Evolutionary conservation across 2,113 vertebrate genomes (phyloP).

Genomic region (Istiophorus platypterus): DNA sequence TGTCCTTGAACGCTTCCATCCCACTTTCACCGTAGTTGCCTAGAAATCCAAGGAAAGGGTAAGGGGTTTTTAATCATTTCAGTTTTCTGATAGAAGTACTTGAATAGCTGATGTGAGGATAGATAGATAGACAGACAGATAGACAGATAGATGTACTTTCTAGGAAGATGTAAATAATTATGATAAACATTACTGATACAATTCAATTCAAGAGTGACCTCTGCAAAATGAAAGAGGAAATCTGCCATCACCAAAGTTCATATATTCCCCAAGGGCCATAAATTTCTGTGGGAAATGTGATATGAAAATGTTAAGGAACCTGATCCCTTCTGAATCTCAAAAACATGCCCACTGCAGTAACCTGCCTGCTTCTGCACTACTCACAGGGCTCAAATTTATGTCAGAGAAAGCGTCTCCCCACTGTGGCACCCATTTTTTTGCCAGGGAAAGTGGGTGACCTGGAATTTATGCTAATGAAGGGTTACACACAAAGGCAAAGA

Average conservation of each 20-base stretch:
- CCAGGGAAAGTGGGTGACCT: constrained; percentile 84
- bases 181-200: neutral
- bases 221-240: neutral
- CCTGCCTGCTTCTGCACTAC: constrained; percentile 10
- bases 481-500: constrained; percentile 73
- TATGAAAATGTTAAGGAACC: neutral
- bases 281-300: neutral
- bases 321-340: neutral
- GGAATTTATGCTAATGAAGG: constrained; percentile 81
- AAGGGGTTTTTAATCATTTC: neutral
- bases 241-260: neutral
- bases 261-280: too few species aligned
- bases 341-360: constrained; percentile 26
- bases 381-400: constrained; percentile 54
- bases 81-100: neutral
- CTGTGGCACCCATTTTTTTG: constrained; percentile 70
- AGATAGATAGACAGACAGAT: neutral
- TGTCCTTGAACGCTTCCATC: constrained; percentile 99
- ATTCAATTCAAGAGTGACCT: neutral
- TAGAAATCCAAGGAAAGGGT: constrained; percentile 62
- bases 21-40: constrained; percentile 99
- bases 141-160: neutral
- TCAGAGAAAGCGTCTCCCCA: constrained; percentile 68
- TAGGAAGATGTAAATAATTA: too few species aligned
- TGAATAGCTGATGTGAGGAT: neutral